Evolutionary conservation across 2,888 invertebrate species (phyloP).

Genomic region (Choristoneura rosaceana): DNA sequence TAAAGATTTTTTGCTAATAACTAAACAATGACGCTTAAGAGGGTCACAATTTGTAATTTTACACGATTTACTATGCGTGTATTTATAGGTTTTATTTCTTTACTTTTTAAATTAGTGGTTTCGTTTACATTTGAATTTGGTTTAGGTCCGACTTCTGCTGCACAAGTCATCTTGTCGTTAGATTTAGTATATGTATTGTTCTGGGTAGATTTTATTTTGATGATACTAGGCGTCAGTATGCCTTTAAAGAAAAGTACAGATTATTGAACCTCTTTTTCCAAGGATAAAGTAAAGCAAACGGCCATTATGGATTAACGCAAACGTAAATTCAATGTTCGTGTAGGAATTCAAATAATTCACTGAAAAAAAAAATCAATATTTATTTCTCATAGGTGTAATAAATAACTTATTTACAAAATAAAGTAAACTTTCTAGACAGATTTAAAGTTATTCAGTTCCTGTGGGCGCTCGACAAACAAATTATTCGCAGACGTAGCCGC

Average conservation of each 20-base stretch:
- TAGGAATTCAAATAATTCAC: not conserved
- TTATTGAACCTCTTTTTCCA: constrained; percentile 13
- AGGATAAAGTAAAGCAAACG: not conserved
- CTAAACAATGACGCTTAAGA: no score
- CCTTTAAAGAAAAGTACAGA: constrained; percentile 20
- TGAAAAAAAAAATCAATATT: not conserved
- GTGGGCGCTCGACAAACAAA: no score
- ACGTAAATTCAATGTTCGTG: not conserved
- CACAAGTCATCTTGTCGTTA: not conserved
- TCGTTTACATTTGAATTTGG: not conserved
- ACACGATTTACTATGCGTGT: constrained; percentile 11
- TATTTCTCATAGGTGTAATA: not conserved
- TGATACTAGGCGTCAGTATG: constrained; percentile 1
- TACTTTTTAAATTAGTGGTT: constrained; percentile 13
- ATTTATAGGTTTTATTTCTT: not conserved
- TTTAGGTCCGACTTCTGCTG: not conserved
- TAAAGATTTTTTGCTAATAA: no score
- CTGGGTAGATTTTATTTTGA: not conserved
- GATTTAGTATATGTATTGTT: not conserved
- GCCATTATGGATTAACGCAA: not conserved
- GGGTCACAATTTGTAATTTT: not conserved
- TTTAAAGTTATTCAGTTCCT: no score
- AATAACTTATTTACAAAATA: no score
- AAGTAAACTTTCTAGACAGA: no score
- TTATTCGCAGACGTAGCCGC: no score